Evolutionary conservation across 2,113 vertebrate species (phyloP).

Genomic region (Nycticryphes semicollaris): DNA sequence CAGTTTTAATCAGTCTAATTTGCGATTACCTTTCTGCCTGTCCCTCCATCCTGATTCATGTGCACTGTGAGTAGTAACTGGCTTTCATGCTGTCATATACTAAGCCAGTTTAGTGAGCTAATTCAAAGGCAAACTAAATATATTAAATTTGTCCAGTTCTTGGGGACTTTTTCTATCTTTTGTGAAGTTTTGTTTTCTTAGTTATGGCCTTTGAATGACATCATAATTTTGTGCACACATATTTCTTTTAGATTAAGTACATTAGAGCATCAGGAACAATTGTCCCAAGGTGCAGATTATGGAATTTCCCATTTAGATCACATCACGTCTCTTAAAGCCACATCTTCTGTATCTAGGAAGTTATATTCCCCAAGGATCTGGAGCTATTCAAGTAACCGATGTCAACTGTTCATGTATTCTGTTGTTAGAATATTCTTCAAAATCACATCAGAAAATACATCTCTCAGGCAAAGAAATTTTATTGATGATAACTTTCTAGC

Average conservation of each 20-base stretch:
- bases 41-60: not conserved
- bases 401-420: not conserved
- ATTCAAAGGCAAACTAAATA: not conserved
- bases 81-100: not conserved
- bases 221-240: rapidly evolving
- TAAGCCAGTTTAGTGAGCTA: not conserved
- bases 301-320: not conserved
- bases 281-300: not conserved
- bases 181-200: not conserved
- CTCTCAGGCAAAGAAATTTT: not conserved
- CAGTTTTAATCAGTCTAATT: not conserved
- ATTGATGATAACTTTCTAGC: not conserved
- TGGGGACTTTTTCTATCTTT: not conserved
- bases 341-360: not conserved
- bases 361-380: not conserved
- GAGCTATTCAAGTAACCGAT: not conserved
- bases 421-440: not conserved
- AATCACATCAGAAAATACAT: not conserved
- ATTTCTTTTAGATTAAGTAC: not conserved
- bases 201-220: not conserved
- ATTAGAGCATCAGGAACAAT: not conserved
- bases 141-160: not conserved
- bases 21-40: not conserved
- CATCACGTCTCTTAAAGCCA: not conserved
- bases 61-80: not conserved